These are phyloP conservation scores for Microtus obscurus DNA, from an alignment of 2,797 vertebrate genomes.

Conservation along the genomic window DNA sequence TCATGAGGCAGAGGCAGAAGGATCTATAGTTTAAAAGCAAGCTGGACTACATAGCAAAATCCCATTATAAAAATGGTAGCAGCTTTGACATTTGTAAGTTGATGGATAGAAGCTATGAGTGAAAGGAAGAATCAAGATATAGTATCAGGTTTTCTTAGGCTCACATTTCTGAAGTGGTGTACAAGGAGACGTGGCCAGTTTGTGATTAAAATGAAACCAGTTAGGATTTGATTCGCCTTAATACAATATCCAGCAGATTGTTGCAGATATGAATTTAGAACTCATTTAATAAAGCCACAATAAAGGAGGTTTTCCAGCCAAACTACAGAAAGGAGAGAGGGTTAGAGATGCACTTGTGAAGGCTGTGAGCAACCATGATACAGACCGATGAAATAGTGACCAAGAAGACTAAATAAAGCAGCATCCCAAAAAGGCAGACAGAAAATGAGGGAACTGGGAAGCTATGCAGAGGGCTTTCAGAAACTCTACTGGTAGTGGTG, in stretches of 20 bases:
- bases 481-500: background rate
- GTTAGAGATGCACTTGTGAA: background rate
- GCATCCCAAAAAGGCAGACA: background rate
- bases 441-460: background rate
- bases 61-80: too few relatives aligned
- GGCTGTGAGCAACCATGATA: background rate
- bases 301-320: background rate
- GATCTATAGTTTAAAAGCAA: background rate
- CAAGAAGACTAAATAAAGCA: background rate
- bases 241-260: background rate
- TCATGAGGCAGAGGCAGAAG: background rate
- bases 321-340: background rate
- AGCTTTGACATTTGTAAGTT: background rate
- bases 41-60: background rate
- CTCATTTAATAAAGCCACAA: background rate
- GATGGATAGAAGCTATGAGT: background rate
- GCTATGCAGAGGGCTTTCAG: background rate
- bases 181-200: background rate
- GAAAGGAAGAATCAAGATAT: background rate
- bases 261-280: constrained; percentile 21
- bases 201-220: constrained; percentile 9
- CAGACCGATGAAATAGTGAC: background rate
- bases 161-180: background rate
- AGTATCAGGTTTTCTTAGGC: background rate
- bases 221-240: constrained; percentile 15